Percentiles rank a stretch among this genome's conserved stretches.
Conservation (phyloP, 2,113 vertebrate species). For the Calypte anna region DNA sequence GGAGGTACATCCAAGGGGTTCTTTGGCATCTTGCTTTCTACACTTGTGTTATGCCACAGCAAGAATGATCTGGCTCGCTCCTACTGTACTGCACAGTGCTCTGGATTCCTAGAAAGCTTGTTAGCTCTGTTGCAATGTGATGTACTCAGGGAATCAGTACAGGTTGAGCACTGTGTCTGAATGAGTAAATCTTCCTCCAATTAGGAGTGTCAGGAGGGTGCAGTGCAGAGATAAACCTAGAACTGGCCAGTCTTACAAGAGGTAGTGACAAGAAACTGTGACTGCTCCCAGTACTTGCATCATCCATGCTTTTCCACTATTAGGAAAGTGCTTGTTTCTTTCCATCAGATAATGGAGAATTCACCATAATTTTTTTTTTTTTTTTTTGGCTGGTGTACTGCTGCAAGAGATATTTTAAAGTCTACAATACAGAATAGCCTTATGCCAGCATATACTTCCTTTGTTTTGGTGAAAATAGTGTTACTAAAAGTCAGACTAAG, state of each 20-base stretch:
- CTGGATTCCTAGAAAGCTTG: slow-evolving; percentile 38
- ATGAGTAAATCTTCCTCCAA: neutral
- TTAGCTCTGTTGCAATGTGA: slow-evolving; percentile 22
- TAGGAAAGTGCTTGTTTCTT: slow-evolving; percentile 15
- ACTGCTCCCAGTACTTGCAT: slow-evolving; percentile 7
- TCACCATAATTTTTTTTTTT: neutral
- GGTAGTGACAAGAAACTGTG: neutral
- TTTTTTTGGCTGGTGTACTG: slow-evolving; percentile 8
- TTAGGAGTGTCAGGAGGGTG: neutral
- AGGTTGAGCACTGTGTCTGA: neutral
- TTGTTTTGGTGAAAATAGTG: slow-evolving; percentile 19
- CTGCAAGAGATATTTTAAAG: neutral
- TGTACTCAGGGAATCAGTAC: neutral
- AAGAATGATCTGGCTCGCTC: neutral
- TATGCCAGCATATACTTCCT: neutral
- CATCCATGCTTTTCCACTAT: neutral
- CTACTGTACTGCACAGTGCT: neutral
- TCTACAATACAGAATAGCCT: neutral
- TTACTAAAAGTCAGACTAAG: neutral
- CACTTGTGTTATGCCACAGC: neutral
- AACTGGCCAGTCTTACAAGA: neutral
- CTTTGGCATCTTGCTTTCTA: neutral
- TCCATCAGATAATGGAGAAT: neutral
- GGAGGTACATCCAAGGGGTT: neutral
- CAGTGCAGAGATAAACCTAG: neutral